phyloP scores from a whole-genome alignment of 2,797 vertebrate genomes.

The Toxotes lorentzi region DNA sequence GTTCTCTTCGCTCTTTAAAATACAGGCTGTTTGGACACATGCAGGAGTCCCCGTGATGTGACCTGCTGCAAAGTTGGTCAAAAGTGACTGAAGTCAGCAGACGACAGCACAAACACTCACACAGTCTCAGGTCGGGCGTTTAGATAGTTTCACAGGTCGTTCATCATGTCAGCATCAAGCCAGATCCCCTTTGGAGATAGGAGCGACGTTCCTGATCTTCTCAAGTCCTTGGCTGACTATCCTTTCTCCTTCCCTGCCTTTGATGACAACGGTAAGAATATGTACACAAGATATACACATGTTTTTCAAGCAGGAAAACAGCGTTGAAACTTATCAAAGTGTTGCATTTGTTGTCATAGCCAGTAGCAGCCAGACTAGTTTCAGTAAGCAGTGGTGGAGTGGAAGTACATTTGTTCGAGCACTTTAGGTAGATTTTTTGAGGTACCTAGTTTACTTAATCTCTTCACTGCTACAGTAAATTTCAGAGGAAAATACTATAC shows the following conservation, averaged over 20 bases:
- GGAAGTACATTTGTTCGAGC: too few relatives aligned
- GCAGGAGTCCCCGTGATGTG: conserved; percentile 61
- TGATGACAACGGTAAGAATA: conserved; percentile 86
- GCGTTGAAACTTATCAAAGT: not conserved
- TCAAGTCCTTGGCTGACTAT: conserved; percentile 90
- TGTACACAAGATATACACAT: not conserved
- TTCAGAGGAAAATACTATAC: not conserved
- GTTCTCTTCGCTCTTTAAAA: not conserved
- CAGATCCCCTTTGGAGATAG: conserved; percentile 70
- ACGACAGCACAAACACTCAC: not conserved
- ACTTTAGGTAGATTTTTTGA: not conserved
- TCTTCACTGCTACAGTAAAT: not conserved
- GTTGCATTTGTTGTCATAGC: not conserved
- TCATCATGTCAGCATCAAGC: conserved; percentile 72
- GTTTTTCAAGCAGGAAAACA: not conserved
- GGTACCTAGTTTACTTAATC: not conserved
- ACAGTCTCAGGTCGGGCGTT: not conserved
- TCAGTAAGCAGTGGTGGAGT: too few relatives aligned
- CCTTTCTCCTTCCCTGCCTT: conserved; percentile 86
- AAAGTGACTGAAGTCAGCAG: conserved; percentile 50
- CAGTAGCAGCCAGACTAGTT: not conserved
- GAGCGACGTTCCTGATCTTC: conserved; percentile 88
- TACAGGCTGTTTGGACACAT: conserved; percentile 42
- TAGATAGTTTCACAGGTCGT: not conserved
- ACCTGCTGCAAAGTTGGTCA: conserved; percentile 57